Evolutionary conservation across 2,113 vertebrate genomes (phyloP), one percentile per base, ranked within the genome.

Genomic region (Elgaria multicarinata): DNA sequence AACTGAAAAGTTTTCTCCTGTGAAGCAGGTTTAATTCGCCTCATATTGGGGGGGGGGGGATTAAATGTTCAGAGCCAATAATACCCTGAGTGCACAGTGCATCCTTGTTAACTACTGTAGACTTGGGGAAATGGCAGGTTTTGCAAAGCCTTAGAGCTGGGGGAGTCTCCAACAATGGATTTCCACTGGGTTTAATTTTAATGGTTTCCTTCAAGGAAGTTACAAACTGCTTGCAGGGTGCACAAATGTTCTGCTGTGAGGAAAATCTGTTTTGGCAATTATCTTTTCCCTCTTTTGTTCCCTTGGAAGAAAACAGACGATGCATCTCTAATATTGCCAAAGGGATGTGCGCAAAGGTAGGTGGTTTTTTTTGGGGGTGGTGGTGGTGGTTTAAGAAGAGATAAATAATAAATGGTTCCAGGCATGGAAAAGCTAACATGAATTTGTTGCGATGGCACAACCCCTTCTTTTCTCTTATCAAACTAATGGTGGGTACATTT

Each of bases 21-120:
- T 9, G 0, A 77, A 67, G 1, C 1, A 64, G 10, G 1, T 46
- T 0, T 7, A 58, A 46, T 78, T 66, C 53, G 89, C 2, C 1
- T 24, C 62, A 71, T 72, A 80, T 28, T 4, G 39, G 46, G 66
- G 64, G 6, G 33, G 39, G 46, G 66, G 64, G 6, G 33, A 86
- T 6, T 33, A 24, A 46, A 6, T 3, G 55, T 67, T 86, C 6
- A 75, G 12, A 87, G 76, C 31, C 12, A 53, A 6, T 58, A 33
- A 50, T 24, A 9, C 22, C 12, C 42, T 14, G 0, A 31, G 62
- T 85, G n/a, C n/a, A 7, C 67, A 55, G 55, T 83, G 22, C 55
- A 14, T 3, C 0, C 9, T 28, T 2, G 3, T 1, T 91, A 83
- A 76, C 26, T 1, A 0, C 0, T 4, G 9, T 67, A 62, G 72